Evolutionary conservation across 1,140 invertebrate genomes (phyloP).

Genomic region (Pectinophora gossypiella): DNA sequence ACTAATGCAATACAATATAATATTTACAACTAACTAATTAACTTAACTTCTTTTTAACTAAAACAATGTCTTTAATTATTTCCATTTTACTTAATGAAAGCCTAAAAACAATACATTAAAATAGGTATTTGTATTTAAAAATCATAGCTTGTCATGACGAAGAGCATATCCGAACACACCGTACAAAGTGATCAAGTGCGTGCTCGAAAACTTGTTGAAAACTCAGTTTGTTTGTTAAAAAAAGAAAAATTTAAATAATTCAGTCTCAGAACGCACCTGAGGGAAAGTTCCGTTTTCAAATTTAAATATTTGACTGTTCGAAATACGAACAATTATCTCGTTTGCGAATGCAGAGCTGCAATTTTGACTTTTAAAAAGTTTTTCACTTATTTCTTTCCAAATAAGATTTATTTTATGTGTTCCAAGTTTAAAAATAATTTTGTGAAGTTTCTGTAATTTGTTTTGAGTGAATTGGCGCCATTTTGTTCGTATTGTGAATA

Average conservation of each 20-base stretch:
- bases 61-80: no score
- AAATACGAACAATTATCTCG: neutral
- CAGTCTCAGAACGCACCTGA: neutral
- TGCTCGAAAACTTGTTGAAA: neutral
- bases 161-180: no score
- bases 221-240: neutral
- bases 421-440: neutral
- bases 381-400: neutral
- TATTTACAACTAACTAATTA: no score
- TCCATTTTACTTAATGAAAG: no score
- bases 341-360: neutral
- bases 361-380: neutral
- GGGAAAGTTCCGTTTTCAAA: conserved; percentile 18
- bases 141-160: no score
- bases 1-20: no score
- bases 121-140: no score
- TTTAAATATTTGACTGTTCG: conserved; percentile 51
- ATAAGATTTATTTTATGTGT: neutral
- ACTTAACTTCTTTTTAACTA: no score
- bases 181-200: neutral
- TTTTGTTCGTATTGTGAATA: conserved; percentile 45
- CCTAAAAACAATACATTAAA: no score
- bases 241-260: neutral
- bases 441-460: neutral
- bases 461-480: conserved; percentile 22